Evolutionary conservation across 53 echinoderm and acorn worm species (phyloP).

Genomic region (Apostichopus leukothele): DNA sequence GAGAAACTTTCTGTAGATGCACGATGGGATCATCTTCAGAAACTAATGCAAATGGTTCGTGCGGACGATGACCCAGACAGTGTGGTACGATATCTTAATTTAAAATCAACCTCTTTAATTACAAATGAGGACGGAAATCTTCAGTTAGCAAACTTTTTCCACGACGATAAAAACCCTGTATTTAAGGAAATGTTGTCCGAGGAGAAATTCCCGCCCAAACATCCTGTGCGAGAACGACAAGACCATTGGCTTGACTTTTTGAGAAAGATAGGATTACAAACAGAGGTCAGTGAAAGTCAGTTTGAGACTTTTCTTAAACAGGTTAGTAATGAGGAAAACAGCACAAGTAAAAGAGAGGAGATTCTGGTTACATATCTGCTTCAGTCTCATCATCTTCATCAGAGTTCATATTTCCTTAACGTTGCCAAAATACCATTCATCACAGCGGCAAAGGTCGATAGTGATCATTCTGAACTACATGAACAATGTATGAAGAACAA

Average conservation of each 20-base stretch:
- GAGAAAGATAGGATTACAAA: constrained; percentile 4
- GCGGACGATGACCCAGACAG: not conserved
- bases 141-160: not conserved
- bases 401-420: not conserved
- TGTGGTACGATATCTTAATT: not conserved
- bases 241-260: constrained; percentile 1
- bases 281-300: not conserved
- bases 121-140: constrained; percentile 3
- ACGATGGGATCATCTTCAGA: constrained; percentile 12
- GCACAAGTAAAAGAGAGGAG: not conserved
- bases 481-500: not conserved
- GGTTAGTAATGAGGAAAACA: not conserved
- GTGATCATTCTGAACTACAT: not conserved
- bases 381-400: constrained; percentile 4
- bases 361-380: constrained; percentile 3
- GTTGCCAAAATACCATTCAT: constrained; percentile 2
- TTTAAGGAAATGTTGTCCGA: constrained; percentile 13
- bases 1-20: not conserved
- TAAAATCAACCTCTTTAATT: not conserved
- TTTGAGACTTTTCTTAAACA: not conserved
- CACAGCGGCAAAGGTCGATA: constrained; percentile 1
- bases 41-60: not conserved
- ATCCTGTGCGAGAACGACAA: not conserved
- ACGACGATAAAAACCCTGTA: constrained; percentile 11
- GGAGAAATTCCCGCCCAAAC: constrained; percentile 4